These are phyloP conservation scores for Cryptotermes secundus DNA, from an alignment of 1,140 invertebrate genomes.

Conservation along the genomic window DNA sequence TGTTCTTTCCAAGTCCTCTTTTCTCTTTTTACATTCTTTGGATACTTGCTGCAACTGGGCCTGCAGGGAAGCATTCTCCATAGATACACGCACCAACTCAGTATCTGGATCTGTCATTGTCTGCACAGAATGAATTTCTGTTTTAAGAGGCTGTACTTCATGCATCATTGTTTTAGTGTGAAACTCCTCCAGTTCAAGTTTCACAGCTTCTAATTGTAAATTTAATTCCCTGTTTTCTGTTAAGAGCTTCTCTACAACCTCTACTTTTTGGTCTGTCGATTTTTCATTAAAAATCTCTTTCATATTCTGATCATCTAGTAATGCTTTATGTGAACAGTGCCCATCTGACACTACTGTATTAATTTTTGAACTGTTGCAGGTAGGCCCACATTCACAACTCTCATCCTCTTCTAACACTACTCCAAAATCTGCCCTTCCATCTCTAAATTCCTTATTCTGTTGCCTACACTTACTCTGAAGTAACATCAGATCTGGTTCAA, in stretches of 20 bases:
- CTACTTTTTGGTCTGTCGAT: background rate
- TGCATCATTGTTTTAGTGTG: background rate
- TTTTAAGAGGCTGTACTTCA: background rate
- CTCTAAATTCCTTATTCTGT: background rate
- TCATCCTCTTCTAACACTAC: background rate
- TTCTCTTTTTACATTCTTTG: background rate
- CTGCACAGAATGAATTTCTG: background rate
- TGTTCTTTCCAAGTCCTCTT: background rate
- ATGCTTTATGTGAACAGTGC: background rate
- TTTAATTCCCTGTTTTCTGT: background rate
- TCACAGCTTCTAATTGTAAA: background rate
- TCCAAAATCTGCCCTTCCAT: background rate
- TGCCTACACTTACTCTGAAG: background rate
- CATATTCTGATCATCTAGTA: background rate
- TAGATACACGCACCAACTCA: constrained; percentile 12
- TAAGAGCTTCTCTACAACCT: background rate
- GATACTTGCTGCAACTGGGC: background rate
- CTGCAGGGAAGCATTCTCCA: background rate
- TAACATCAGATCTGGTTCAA: background rate
- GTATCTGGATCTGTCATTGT: constrained; percentile 21
- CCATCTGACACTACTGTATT: background rate
- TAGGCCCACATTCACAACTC: background rate
- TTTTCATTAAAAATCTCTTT: background rate
- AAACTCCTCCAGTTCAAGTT: background rate
- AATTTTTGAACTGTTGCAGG: background rate